Evolutionary conservation across 2,888 invertebrate genomes (phyloP), one percentile per base, ranked within the genome.

Genomic region (Agrypnus murinus): DNA sequence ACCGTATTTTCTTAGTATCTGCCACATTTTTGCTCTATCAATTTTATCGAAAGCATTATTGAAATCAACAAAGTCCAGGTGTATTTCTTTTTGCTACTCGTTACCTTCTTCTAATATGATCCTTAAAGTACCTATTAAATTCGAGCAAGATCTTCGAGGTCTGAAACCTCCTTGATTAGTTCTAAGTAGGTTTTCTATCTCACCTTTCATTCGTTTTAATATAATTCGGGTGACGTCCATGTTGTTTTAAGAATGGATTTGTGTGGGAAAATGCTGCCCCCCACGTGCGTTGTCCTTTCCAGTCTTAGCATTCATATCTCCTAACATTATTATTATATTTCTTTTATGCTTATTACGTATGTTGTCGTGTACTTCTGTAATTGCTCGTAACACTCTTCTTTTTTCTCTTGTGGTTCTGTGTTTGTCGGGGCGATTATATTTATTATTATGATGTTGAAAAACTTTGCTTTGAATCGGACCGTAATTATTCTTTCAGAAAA

Each of bases 391-490:
- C 8, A 36, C n/a, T 36, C 36, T 36, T 36, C 36, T 36, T 36
- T 36, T 36, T 36, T 36, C 36, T 36, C 3, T 36, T 36, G 36
- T 36, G 36, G 2, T 36, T 36, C 36, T 36, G 36, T 36, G 9
- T 36, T 36, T 36, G 36, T 36, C 36, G 36, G 36, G 2, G 36
- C 36, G 36, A 2, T 10, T 36, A 36, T 36, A 36, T 36, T 36
- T 36, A 36, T 36, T 36, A 36, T 36, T 36, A 36, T 36, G 36
- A 36, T 9, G 36, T 36, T 36, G 36, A 36, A 36, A 36, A 36
- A 6, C 36, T 36, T 36, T 34, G 34, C 34, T 34, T 34, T 34
- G 34, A 34, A 34, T 34, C 34, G 5, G 34, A 9, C 34, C 34
- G 34, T 34, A 34, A 34, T 34, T 34, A 34, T 34, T 34, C 34